phyloP scores from a whole-genome alignment of 2,888 invertebrate species.

The Xylocampa areola region DNA sequence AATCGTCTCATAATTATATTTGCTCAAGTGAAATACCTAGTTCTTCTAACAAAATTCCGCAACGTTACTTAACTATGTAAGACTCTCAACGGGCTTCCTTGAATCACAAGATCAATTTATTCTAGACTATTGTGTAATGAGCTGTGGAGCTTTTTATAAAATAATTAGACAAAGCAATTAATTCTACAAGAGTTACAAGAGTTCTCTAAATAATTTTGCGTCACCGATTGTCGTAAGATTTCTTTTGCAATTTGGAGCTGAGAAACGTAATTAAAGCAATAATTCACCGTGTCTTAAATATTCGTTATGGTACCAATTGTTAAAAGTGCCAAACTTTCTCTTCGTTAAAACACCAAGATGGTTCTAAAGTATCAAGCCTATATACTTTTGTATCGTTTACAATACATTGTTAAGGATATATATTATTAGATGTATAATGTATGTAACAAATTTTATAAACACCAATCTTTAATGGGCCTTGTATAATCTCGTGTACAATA shows the following conservation, averaged over 20 bases:
- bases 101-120: slow-evolving; percentile 71
- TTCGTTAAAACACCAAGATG: slow-evolving; percentile 38
- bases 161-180: slow-evolving; percentile 46
- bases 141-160: slow-evolving; percentile 59
- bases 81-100: slow-evolving; percentile 81
- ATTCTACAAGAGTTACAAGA: slow-evolving; percentile 32
- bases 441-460: slow-evolving; percentile 53
- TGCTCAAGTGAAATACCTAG: slow-evolving; percentile 77
- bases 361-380: slow-evolving; percentile 44
- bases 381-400: slow-evolving; percentile 53
- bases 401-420: slow-evolving; percentile 47
- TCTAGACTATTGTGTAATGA: slow-evolving; percentile 55
- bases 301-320: slow-evolving; percentile 47
- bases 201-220: slow-evolving; percentile 35
- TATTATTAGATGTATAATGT: slow-evolving; percentile 43
- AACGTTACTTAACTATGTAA: slow-evolving; percentile 72
- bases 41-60: slow-evolving; percentile 62
- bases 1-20: slow-evolving; percentile 71
- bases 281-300: slow-evolving; percentile 56
- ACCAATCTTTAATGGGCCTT: slow-evolving; percentile 60
- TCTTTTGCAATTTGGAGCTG: slow-evolving; percentile 45
- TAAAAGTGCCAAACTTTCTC: slow-evolving; percentile 56
- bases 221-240: slow-evolving; percentile 34
- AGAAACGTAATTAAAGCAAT: slow-evolving; percentile 57
- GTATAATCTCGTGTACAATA: slow-evolving; percentile 67